Percentiles rank a stretch among this genome's conserved stretches.
Evolutionary conservation across 35 echinoderm and acorn worm species (phyloP).

Genomic region (Ptychodera flava): DNA sequence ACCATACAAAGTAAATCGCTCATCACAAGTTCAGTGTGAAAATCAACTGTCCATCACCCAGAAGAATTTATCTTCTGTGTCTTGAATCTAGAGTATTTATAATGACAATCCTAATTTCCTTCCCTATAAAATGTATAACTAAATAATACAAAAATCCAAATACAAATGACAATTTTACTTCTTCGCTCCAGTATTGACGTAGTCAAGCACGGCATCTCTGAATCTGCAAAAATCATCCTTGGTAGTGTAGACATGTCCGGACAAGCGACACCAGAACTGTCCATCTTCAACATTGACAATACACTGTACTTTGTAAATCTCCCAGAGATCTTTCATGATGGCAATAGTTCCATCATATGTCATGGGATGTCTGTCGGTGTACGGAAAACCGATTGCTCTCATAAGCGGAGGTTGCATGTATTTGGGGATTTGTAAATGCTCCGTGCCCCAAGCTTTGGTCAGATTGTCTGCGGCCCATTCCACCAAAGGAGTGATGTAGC

Average conservation of each 20-base stretch:
- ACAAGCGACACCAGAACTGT: slow-evolving; percentile 48
- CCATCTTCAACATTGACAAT: slow-evolving; percentile 6
- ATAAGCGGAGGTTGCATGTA: slow-evolving; percentile 63
- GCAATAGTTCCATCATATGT: not conserved
- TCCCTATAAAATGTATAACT: too few relatives aligned
- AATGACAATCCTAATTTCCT: too few relatives aligned
- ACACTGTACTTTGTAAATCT: slow-evolving; percentile 1
- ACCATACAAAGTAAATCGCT: too few relatives aligned
- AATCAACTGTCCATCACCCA: too few relatives aligned
- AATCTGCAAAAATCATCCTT: slow-evolving; percentile 74
- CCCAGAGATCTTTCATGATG: slow-evolving; percentile 5
- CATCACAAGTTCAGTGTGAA: too few relatives aligned
- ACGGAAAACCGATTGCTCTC: slow-evolving; percentile 45
- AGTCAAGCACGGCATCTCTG: slow-evolving; percentile 55
- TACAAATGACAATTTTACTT: too few relatives aligned
- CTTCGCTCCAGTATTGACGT: too few relatives aligned
- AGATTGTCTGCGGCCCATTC: slow-evolving; percentile 77
- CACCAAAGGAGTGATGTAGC: slow-evolving; percentile 29
- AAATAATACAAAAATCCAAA: too few relatives aligned
- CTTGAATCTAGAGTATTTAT: too few relatives aligned
- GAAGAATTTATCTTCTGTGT: too few relatives aligned
- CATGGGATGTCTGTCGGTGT: not conserved
- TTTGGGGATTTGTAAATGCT: slow-evolving; percentile 21
- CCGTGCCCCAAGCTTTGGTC: slow-evolving; percentile 54
- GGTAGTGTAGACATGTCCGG: slow-evolving; percentile 65